phyloP scores from a whole-genome alignment of 2,797 vertebrate species.

The Lepidocolaptes lacrymiger region DNA sequence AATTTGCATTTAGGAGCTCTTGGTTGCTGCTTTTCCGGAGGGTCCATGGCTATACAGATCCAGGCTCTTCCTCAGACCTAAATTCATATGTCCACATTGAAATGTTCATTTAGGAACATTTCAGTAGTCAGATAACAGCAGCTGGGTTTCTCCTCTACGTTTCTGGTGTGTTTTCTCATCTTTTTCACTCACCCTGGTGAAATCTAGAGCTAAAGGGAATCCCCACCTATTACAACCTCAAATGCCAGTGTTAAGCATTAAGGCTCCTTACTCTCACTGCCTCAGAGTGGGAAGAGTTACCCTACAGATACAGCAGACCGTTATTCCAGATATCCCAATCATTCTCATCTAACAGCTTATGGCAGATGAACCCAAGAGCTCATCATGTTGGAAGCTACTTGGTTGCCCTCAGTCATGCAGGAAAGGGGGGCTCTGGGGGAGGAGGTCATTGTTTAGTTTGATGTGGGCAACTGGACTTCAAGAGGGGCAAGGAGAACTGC shows the following conservation, averaged over 20 bases:
- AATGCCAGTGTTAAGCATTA: background rate
- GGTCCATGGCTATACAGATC: background rate
- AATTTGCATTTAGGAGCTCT: background rate
- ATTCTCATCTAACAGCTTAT: background rate
- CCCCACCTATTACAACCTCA: background rate
- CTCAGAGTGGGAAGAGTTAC: background rate
- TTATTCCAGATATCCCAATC: background rate
- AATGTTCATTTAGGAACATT: background rate
- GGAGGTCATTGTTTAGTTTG: background rate
- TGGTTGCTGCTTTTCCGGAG: background rate
- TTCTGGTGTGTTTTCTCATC: background rate
- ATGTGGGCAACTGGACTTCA: background rate
- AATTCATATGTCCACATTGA: background rate
- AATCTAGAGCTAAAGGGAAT: background rate
- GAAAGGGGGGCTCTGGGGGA: fast-evolving
- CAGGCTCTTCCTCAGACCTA: background rate
- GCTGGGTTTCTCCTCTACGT: fast-evolving
- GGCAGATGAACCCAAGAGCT: background rate
- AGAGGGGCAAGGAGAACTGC: background rate
- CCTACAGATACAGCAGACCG: fast-evolving
- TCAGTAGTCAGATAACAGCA: background rate
- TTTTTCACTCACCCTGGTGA: background rate
- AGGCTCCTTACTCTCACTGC: background rate
- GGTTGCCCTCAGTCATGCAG: background rate
- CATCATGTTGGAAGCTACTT: background rate